These are phyloP conservation scores for Rhagologus leucostigma DNA, from an alignment of 2,113 vertebrate genomes.

Conservation along the genomic window DNA sequence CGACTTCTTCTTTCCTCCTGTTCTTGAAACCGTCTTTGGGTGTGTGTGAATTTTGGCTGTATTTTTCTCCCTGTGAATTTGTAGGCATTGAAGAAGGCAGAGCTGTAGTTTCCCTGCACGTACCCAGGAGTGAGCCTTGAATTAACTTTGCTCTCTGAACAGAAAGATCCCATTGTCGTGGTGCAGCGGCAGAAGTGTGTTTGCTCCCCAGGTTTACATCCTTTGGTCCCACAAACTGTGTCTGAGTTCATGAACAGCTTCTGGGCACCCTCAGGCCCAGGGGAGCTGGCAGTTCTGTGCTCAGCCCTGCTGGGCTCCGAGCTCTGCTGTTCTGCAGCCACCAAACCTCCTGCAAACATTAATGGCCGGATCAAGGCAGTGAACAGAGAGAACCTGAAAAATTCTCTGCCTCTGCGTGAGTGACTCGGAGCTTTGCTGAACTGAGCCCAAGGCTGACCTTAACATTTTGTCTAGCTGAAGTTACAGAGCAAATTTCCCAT, in stretches of 20 bases:
- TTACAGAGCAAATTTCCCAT: neutral
- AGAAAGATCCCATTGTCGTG: rapidly evolving
- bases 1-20: neutral
- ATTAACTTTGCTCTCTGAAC: neutral
- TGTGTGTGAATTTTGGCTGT: neutral
- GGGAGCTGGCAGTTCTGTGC: neutral
- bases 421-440: neutral
- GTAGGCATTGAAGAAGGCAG: neutral
- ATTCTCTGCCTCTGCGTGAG: neutral
- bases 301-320: rapidly evolving
- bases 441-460: neutral
- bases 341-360: neutral
- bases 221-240: too few species aligned
- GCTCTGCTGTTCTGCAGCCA: rapidly evolving
- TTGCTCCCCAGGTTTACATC: neutral
- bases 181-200: neutral
- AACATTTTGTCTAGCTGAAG: neutral
- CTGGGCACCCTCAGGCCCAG: neutral
- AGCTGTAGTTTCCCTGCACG: neutral
- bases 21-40: neutral
- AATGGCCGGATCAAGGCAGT: rapidly evolving
- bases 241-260: neutral
- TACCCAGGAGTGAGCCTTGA: neutral
- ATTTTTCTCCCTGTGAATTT: neutral
- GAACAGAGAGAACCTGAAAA: neutral